Base-by-base conservation (phyloP, 2,888 invertebrate species). In the Ferrisia virgata region DNA sequence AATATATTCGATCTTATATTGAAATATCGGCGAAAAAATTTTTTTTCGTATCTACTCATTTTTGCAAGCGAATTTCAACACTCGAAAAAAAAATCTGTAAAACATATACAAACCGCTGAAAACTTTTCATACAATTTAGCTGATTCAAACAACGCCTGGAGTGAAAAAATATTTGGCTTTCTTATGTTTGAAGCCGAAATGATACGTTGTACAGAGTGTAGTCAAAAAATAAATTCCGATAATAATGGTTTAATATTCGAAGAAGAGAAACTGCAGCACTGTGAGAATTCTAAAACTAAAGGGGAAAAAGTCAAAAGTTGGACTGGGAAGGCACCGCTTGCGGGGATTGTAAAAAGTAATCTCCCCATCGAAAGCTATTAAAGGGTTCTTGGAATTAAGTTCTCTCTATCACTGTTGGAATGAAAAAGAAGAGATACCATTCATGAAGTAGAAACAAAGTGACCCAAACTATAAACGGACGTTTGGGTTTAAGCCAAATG, bases 301-400 rank as follows among this genome's bases (percentile, higher is more conserved):
- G 15, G 36, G 28, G 15, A 18, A 76, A 76, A 28, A 36, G 36
- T 33, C 36, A n/a, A 76, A 76, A 76, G 72, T 76, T 76, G 9
- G 33, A 36, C 22, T 18, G 72, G 36, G 6, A 36, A 76, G 36
- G 31, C 53, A 80, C 31, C 43, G 80, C 53, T 80, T n/a, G 47
- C 28, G 80, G 53, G 47, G 47, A 80, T 53, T 80, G 47, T 80
- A 80, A 80, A 80, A 80, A 80, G 80, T 80, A 80, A 80, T 80
- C 80, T 80, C 31, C 80, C 80, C 80, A 80, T 47, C 43, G 80
- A 80, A 80, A 80, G 80, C 80, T 80, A 80, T 80, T 80, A 80
- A 80, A 80, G 28, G 47, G 80, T 80, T 80, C 80, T 80, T 80
- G 47, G 33, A 80, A 80, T 80, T 80, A 80, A 80, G 53, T 80